phyloP scores from a whole-genome alignment of 92 coral and sea anemone species.

The Chrysogorgia sp. region DNA sequence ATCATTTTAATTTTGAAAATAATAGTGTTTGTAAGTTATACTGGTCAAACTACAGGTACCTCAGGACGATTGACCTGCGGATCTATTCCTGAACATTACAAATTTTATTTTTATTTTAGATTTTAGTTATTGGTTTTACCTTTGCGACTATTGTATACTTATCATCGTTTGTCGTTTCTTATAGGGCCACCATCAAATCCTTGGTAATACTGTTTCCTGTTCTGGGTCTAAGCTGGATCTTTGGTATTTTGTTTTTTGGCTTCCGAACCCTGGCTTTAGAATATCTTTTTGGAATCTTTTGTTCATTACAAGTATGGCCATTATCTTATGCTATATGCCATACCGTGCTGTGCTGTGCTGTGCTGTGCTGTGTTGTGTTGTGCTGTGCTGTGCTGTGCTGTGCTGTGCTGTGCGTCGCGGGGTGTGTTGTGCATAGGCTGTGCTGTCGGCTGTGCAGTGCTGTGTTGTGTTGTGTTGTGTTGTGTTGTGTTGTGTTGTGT shows the following conservation, averaged over 20 bases:
- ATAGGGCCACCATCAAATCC: slow-evolving; percentile 26
- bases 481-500: not conserved
- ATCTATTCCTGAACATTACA: too few relatives aligned
- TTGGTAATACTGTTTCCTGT: slow-evolving; percentile 37
- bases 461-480: not conserved
- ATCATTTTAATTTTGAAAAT: too few relatives aligned
- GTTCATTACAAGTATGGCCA: slow-evolving; percentile 41
- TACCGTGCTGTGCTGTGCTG: too few relatives aligned
- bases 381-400: not conserved
- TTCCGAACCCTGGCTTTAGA: slow-evolving; percentile 18
- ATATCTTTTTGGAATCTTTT: slow-evolving; percentile 43
- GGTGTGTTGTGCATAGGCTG: too few relatives aligned
- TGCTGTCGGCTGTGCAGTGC: not conserved
- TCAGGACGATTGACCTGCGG: not conserved
- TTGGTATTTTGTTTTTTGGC: slow-evolving; percentile 34
- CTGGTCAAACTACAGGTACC: not conserved
- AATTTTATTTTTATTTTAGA: not conserved
- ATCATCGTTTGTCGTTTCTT: not conserved
- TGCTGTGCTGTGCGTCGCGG: too few relatives aligned
- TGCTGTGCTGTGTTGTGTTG: not conserved
- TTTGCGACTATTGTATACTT: not conserved
- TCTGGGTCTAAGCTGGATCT: slow-evolving; percentile 36
- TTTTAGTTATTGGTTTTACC: not conserved
- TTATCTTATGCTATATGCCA: not conserved
- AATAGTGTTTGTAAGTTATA: too few relatives aligned